Evolutionary conservation across 2,888 invertebrate species (phyloP).

Genomic region (Lycia hirtaria): DNA sequence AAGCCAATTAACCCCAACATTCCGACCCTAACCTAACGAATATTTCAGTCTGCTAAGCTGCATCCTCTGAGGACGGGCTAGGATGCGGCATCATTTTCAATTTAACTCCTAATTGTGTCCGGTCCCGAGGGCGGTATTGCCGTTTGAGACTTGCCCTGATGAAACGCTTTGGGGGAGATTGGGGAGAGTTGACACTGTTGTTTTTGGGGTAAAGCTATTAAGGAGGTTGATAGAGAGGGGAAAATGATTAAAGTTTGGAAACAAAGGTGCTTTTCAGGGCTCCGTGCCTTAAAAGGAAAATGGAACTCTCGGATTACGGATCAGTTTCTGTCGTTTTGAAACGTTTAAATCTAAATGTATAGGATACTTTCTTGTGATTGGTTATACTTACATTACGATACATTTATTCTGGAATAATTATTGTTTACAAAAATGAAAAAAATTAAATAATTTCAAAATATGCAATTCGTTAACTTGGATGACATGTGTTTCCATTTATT

Average conservation of each 20-base stretch:
- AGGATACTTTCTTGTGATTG: no score
- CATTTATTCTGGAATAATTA: no score
- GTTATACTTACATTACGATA: no score
- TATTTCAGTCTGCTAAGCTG: conserved; percentile 18
- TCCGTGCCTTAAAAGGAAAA: no score
- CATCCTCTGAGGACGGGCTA: conserved; percentile 26
- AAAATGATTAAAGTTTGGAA: background rate
- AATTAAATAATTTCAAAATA: no score
- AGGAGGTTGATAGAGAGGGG: background rate
- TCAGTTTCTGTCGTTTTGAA: no score
- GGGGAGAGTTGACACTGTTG: conserved; percentile 7
- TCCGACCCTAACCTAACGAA: conserved; percentile 7
- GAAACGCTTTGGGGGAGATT: background rate
- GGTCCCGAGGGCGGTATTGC: conserved; percentile 43
- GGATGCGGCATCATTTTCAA: conserved; percentile 56
- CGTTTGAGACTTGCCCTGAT: conserved; percentile 31
- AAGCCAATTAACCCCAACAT: conserved; percentile 5
- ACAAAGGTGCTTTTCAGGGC: background rate
- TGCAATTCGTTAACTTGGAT: no score
- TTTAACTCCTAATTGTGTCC: conserved; percentile 56
- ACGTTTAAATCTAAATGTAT: no score
- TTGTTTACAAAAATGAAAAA: no score
- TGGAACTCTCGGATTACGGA: no score
- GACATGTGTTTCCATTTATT: no score
- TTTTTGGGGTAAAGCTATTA: conserved; percentile 2